Conservation (phyloP, 2,888 invertebrate species). For the Amorpha juglandis region DNA sequence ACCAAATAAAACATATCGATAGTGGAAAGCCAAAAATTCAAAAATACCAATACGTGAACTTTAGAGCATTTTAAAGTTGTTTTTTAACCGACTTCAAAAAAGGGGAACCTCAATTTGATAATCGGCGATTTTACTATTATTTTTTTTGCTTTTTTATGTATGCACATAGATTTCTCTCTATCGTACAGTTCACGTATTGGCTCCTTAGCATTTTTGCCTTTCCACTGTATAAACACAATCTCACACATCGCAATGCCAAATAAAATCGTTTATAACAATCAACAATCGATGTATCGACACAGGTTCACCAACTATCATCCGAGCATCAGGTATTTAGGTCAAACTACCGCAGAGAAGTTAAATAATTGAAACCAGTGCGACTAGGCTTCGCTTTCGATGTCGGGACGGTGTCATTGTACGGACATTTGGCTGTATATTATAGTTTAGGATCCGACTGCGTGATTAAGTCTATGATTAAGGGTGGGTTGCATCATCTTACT, state of each 20-base stretch:
- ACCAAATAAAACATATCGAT: conserved; percentile 1
- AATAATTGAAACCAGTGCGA: conserved; percentile 51
- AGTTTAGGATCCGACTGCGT: neutral
- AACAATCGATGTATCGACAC: conserved; percentile 30
- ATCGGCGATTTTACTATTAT: no score
- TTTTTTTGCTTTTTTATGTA: no score
- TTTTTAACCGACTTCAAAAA: no score
- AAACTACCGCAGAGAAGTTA: conserved; percentile 52
- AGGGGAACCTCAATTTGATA: no score
- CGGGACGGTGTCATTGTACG: neutral
- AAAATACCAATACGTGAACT: no score
- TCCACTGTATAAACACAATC: neutral
- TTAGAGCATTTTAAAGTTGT: no score
- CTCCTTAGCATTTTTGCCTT: no score
- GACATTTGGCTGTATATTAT: neutral
- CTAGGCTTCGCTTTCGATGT: neutral
- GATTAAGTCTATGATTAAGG: no score
- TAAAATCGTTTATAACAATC: conserved; percentile 25
- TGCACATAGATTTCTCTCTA: no score
- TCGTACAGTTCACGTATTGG: no score
- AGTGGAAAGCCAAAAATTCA: no score
- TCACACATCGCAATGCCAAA: neutral
- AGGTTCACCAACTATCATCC: conserved; percentile 43
- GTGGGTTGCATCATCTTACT: no score
- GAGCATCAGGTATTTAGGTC: conserved; percentile 55